Evolutionary conservation across 2,797 vertebrate genomes (phyloP), one percentile per base, ranked within the genome.

Genomic region (Cyprinella venusta): DNA sequence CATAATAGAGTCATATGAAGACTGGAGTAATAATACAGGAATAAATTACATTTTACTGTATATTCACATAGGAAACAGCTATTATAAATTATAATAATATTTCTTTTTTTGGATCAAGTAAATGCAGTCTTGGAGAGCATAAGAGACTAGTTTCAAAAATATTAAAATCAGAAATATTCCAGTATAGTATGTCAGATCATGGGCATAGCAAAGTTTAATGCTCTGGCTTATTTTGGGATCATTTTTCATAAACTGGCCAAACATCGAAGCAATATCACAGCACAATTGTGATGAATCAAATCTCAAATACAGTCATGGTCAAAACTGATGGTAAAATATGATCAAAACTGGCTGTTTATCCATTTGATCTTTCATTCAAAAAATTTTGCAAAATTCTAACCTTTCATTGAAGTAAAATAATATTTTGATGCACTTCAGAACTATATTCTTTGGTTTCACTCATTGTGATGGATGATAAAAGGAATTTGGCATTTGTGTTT

Each of bases 1-100:
- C 45, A 48, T 48, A 48, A 5, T 6, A 48, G 1, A 15, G 0
- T 16, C 13, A 48, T 48, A 15, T 48, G 45, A 48, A 48, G 45
- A 48, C 45, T 48, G 45, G 45, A 16, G 45, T 16, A 48, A 48
- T 48, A 12, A 48, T 48, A 71, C 8, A 52, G 26, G 7, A 33
- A 52, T 52, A 21, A 5, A 54, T 15, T 15, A 5, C 1, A 36
- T 0, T 36, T 33, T 2, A 72, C 15, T 1, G 1, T 0, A 19
- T 1, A 7, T 52, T 42, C 2, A 72, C 18, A 8, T 13, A 33
- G 26, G 33, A 13, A 52, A 19, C 45, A 50, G 2, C 1, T 50
- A 2, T 18, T 71, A 30, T 19, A 12, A 30, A 33, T 72, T 12
- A 0, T 5, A 16, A 70, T 70, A 40, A 13, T 8, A 2, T 70